Evolutionary conservation across 2,888 invertebrate genomes (phyloP).

Genomic region (Craniophora ligustri): DNA sequence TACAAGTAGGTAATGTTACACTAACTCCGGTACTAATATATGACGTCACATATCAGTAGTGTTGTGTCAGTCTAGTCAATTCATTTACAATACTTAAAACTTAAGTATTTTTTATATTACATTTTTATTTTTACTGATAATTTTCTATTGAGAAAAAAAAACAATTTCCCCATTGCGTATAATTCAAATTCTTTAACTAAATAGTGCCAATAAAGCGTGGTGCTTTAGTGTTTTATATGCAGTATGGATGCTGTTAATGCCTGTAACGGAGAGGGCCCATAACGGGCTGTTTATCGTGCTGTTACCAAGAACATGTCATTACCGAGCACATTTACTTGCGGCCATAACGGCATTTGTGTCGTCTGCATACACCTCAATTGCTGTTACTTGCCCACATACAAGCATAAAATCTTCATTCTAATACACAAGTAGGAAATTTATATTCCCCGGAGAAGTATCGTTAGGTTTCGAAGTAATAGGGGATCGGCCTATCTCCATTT

Average conservation of each 20-base stretch:
- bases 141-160: too few relatives aligned
- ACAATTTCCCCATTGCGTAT: too few relatives aligned
- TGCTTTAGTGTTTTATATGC: background rate
- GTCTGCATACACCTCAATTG: slow-evolving; percentile 18
- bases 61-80: too few relatives aligned
- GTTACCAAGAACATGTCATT: slow-evolving; percentile 44
- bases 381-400: slow-evolving; percentile 14
- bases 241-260: background rate
- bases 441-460: slow-evolving; percentile 2
- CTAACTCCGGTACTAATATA: too few relatives aligned
- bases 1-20: too few relatives aligned
- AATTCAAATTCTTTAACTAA: too few relatives aligned
- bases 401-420: slow-evolving; percentile 5
- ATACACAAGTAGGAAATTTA: slow-evolving; percentile 3
- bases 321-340: slow-evolving; percentile 35
- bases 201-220: too few relatives aligned
- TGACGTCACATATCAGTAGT: too few relatives aligned
- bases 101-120: too few relatives aligned
- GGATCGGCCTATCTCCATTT: slow-evolving; percentile 11
- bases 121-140: too few relatives aligned
- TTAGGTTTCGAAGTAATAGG: slow-evolving; percentile 13
- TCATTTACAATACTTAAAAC: too few relatives aligned
- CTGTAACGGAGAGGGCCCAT: slow-evolving; percentile 25
- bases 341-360: slow-evolving; percentile 40
- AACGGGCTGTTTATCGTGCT: slow-evolving; percentile 38